Conservation (phyloP, 2,113 vertebrate species). For the Labrus mixtus region DNA sequence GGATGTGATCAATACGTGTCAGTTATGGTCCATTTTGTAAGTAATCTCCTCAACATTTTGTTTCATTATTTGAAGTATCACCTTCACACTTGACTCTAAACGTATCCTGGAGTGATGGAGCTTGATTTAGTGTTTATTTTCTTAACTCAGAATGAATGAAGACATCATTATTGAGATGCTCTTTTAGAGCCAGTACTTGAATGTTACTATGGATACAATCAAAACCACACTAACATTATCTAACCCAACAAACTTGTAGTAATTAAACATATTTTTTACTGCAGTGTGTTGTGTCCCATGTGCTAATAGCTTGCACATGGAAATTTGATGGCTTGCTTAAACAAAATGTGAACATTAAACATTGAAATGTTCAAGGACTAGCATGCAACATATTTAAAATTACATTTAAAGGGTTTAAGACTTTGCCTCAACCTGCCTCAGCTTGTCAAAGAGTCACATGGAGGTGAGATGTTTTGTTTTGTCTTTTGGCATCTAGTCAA, state of each 20-base stretch:
- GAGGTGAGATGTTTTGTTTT: slow-evolving; percentile 51
- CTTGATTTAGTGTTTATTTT: slow-evolving; percentile 27
- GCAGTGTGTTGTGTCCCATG: not conserved
- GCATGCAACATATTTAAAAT: slow-evolving; percentile 21
- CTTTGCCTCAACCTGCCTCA: slow-evolving; percentile 53
- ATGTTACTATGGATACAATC: not conserved
- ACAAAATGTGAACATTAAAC: not conserved
- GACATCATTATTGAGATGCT: not conserved
- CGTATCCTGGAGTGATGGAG: not conserved
- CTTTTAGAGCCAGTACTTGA: not conserved
- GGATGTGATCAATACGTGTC: slow-evolving; percentile 14
- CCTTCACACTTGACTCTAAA: not conserved
- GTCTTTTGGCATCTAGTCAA: slow-evolving; percentile 64
- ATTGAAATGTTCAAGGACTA: slow-evolving; percentile 3
- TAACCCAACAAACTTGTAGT: not conserved
- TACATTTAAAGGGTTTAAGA: not conserved
- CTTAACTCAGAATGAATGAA: slow-evolving; percentile 3
- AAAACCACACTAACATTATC: not conserved
- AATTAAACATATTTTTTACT: not conserved
- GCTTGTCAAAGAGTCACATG: slow-evolving; percentile 61
- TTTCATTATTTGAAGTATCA: not conserved
- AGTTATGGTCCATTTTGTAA: not conserved
- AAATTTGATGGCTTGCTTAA: not conserved
- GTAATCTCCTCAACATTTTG: not conserved
- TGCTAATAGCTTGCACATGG: not conserved